These are phyloP conservation scores for Ranitomeya imitator DNA, from an alignment of 2,113 vertebrate species.

Conservation along the genomic window DNA sequence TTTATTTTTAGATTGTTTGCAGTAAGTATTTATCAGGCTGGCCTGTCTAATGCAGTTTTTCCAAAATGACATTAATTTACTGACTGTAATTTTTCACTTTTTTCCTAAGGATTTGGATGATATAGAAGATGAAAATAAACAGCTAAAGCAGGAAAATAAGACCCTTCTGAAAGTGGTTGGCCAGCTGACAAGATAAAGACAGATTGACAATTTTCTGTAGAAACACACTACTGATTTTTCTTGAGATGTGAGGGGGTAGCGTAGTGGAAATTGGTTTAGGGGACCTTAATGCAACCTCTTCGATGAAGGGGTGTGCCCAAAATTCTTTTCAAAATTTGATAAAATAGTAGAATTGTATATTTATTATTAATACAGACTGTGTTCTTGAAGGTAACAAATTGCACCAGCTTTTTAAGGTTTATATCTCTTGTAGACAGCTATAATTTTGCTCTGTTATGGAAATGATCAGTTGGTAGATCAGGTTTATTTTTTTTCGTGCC, in stretches of 20 bases:
- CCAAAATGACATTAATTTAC: neutral
- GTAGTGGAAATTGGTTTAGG: conserved; percentile 21
- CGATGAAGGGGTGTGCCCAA: conserved; percentile 62
- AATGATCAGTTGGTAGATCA: neutral
- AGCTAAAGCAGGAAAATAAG: conserved; percentile 98
- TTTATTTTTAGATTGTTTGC: neutral
- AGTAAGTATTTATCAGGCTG: neutral
- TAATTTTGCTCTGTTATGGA: conserved; percentile 34
- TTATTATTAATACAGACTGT: conserved; percentile 70
- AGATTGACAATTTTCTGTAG: conserved; percentile 62
- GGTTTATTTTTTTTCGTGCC: neutral
- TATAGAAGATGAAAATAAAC: conserved; percentile 97
- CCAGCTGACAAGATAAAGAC: conserved; percentile 95
- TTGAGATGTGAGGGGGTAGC: conserved; percentile 17
- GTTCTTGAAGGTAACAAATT: conserved; percentile 66
- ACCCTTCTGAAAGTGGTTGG: conserved; percentile 98
- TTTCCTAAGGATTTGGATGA: conserved; percentile 91
- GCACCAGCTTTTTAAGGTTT: conserved; percentile 57
- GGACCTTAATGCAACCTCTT: conserved; percentile 64
- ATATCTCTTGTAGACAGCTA: neutral
- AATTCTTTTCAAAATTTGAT: conserved; percentile 66
- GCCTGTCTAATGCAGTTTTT: neutral
- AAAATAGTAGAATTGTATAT: conserved; percentile 69
- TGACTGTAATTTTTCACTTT: conserved; percentile 43
- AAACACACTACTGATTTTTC: conserved; percentile 80